Evolutionary conservation across 2,113 vertebrate species (phyloP).

Genomic region (Burhinus oedicnemus): DNA sequence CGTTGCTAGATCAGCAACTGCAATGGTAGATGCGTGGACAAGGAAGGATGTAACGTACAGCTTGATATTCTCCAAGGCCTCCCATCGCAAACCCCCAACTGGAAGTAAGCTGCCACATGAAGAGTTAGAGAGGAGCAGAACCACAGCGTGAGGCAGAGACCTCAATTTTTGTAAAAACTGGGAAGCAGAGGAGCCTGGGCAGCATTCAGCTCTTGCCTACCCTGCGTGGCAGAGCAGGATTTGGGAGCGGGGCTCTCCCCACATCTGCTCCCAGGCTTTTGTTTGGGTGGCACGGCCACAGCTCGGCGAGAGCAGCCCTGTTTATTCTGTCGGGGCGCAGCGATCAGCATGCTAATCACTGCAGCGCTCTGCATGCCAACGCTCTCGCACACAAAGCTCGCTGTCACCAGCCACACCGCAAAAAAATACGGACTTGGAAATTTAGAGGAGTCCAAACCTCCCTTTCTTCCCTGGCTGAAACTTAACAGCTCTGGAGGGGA

Average conservation of each 20-base stretch:
- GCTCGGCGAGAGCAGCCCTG: not conserved
- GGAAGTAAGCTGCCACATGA: not conserved
- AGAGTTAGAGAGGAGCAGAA: not conserved
- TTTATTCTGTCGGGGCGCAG: not conserved
- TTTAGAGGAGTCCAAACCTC: conserved; percentile 43
- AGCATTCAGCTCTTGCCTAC: not conserved
- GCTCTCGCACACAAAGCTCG: not conserved
- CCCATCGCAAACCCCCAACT: not conserved
- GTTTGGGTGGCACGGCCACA: not conserved
- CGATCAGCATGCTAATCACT: not conserved
- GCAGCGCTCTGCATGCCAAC: not conserved
- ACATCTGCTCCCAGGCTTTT: not conserved
- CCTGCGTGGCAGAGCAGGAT: not conserved
- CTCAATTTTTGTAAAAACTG: not conserved
- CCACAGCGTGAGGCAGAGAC: accelerated
- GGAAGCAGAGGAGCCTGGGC: not conserved
- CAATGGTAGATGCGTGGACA: not conserved
- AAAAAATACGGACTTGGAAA: conserved; percentile 46
- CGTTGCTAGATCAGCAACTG: not conserved
- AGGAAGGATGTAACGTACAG: accelerated
- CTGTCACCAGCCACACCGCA: conserved; percentile 24
- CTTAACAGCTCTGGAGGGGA: conserved; percentile 59
- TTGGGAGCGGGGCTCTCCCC: not conserved
- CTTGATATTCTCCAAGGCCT: not conserved
- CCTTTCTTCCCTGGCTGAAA: conserved; percentile 44